Base-by-base conservation (phyloP, 2,888 invertebrate species). In the Sipha maydis region DNA sequence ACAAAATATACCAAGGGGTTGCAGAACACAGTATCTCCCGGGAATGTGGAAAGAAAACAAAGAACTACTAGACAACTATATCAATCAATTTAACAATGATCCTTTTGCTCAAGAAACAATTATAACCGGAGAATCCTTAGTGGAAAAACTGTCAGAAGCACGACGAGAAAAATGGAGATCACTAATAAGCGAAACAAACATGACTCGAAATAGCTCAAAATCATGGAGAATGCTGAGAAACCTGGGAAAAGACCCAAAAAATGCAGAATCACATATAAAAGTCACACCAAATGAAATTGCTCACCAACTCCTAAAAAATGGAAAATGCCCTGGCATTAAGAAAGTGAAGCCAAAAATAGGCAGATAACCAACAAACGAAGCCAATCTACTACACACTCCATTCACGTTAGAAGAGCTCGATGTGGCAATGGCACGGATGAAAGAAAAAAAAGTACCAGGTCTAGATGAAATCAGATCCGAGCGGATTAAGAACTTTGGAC, bases 401-500 rank as follows among this genome's bases (percentile, higher is more conserved):
- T 79, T 79, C 7, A 61, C 56, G 9, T 25, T 79, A 19, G 54
- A 56, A 78, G 78, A 78, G 78, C 78, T 78, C 9, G 78, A 84
- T 31, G 38, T 61, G 4, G 54, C 84, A 61, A 84, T 84, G 34
- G 76, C 75, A 38, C 54, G 71, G 54, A 83, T 73, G 71, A 83
- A 76, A 84, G 76, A 84, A 61, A 76, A 76, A 54, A 88, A 88
- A 48, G 61, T 67, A 38, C 17, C 89, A 69, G 75, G 67, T 1
- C 41, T 76, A 73, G 75, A 88, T 78, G 75, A 88, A 41, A 82
- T 88, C 38, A 80, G 79, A 82, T 41, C 61, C 1, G 83, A 89
- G 61, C 67, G 83, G 56, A 89, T 89, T 17, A 89, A 82, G 28
- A 56, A 82, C n/a, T 88, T 88, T 21, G 82, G 61, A 80, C 75